These are phyloP conservation scores for Myripristis jacobus DNA, from an alignment of 2,797 vertebrate genomes.

Conservation along the genomic window DNA sequence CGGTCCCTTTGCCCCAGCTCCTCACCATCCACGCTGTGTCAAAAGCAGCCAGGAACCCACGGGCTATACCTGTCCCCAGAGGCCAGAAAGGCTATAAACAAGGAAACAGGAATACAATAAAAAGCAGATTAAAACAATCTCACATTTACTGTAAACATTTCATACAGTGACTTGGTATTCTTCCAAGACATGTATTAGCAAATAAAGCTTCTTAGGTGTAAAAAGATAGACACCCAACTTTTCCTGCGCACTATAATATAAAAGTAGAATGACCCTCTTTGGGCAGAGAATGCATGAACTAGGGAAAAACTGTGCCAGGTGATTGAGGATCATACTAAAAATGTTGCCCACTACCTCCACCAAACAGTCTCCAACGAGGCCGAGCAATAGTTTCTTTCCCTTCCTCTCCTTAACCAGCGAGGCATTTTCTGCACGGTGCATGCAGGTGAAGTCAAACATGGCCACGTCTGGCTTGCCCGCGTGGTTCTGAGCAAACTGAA, in stretches of 20 bases:
- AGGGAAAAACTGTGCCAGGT: background rate
- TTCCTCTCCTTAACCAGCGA: conserved; percentile 88
- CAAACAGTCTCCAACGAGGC: conserved; percentile 93
- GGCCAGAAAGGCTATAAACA: conserved; percentile 95
- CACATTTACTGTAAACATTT: background rate
- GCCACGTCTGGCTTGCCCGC: conserved; percentile 85
- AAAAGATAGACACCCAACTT: background rate
- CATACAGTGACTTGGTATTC: background rate
- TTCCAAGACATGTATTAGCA: background rate
- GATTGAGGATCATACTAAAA: background rate
- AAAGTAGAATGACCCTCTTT: background rate
- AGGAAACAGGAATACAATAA: background rate
- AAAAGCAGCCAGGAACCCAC: conserved; percentile 92
- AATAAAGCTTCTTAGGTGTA: too few species aligned
- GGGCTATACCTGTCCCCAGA: conserved; percentile 92
- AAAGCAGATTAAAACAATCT: background rate
- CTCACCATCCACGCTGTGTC: conserved; percentile 94
- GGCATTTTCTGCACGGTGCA: conserved; percentile 92
- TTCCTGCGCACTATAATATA: background rate
- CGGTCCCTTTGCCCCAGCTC: conserved; percentile 86
- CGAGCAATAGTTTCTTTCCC: conserved; percentile 86
- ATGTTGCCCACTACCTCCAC: conserved; percentile 87
- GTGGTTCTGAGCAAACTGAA: conserved; percentile 87
- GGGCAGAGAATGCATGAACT: background rate
- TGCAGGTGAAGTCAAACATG: conserved; percentile 96